phyloP scores from a whole-genome alignment of 2,888 invertebrate species.

The Automeris io region DNA sequence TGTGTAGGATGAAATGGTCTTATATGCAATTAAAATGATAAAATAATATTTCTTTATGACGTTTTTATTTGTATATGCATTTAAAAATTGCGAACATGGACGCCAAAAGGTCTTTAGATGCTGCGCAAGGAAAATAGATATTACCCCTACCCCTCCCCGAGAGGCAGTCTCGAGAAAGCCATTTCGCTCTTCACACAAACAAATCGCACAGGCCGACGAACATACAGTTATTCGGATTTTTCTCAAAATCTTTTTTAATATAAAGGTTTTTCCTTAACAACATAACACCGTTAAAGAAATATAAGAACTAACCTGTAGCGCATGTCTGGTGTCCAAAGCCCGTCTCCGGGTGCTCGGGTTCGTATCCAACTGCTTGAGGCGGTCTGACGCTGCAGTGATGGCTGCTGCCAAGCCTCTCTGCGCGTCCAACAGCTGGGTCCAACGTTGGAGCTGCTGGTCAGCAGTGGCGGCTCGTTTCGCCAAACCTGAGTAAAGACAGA shows the following conservation, averaged over 20 bases:
- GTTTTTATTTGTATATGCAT: not conserved
- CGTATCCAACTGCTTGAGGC: conserved; percentile 85
- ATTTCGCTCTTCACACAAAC: too few relatives aligned
- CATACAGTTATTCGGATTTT: too few relatives aligned
- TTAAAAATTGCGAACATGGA: too few relatives aligned
- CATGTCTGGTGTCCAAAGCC: conserved; percentile 83
- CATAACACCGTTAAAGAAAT: too few relatives aligned
- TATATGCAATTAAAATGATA: not conserved
- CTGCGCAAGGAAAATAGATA: too few relatives aligned
- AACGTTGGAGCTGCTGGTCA: conserved; percentile 71
- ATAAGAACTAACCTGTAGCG: conserved; percentile 81
- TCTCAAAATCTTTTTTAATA: too few relatives aligned
- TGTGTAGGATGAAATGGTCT: not conserved
- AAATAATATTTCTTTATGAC: not conserved
- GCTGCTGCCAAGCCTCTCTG: conserved; percentile 83
- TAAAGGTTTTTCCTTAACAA: too few relatives aligned
- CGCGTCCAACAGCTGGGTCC: conserved; percentile 87
- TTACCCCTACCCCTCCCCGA: too few relatives aligned
- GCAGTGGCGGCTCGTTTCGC: conserved; percentile 82
- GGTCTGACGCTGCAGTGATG: conserved; percentile 83
- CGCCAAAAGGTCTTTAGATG: too few relatives aligned
- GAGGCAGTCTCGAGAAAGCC: too few relatives aligned
- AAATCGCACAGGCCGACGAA: too few relatives aligned
- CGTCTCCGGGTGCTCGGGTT: conserved; percentile 85
- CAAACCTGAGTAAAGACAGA: too few relatives aligned